Evolutionary conservation across 2,113 vertebrate genomes (phyloP).

Genomic region (Vombatus ursinus): DNA sequence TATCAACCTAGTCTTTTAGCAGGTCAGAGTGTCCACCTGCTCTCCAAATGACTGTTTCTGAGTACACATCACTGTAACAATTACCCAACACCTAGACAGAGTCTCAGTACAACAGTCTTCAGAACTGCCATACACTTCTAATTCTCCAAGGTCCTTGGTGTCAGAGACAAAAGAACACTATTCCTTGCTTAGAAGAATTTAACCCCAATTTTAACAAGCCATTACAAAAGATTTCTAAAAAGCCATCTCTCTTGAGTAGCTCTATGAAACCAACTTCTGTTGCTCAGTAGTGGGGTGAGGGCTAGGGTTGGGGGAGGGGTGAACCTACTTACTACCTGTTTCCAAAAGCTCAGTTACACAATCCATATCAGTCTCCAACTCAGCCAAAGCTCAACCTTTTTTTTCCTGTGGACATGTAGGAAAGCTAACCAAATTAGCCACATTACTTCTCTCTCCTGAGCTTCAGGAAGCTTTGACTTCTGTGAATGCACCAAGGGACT

Average conservation of each 20-base stretch:
- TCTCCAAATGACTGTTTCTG: conserved; percentile 81
- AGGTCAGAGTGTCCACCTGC: conserved; percentile 63
- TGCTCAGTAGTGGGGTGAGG: neutral
- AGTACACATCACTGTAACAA: conserved; percentile 65
- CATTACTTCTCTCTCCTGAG: neutral
- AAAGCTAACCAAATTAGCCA: neutral
- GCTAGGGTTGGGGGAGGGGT: neutral
- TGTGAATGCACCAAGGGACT: neutral
- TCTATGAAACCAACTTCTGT: conserved; percentile 25
- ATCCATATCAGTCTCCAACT: neutral
- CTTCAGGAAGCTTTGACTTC: neutral
- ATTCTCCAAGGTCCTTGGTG: neutral
- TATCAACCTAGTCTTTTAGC: conserved; percentile 72
- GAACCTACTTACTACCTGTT: neutral
- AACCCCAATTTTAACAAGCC: conserved; percentile 56
- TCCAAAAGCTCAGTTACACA: neutral
- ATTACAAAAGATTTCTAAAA: conserved; percentile 65
- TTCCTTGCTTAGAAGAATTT: conserved; percentile 4
- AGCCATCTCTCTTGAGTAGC: conserved; percentile 58
- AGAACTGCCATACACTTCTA: neutral
- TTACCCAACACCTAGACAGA: conserved; percentile 8
- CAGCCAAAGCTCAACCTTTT: neutral
- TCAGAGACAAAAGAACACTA: neutral
- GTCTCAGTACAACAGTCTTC: neutral
- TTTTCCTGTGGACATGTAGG: neutral